Percentiles rank a stretch among this genome's conserved stretches.
Conservation (phyloP, 2,888 invertebrate species). For the Drosophila neutralis region DNA sequence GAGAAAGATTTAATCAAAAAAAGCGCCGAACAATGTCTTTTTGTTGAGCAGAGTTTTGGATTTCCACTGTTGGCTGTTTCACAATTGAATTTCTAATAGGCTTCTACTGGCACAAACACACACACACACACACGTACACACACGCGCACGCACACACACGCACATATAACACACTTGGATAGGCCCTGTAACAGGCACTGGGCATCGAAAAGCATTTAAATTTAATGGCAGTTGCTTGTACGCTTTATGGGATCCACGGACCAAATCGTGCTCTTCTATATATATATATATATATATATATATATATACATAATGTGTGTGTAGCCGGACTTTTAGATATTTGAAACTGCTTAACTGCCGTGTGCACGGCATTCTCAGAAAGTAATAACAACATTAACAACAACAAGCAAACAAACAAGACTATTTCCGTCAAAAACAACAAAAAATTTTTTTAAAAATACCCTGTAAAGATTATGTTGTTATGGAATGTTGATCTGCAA, state of each 20-base stretch:
- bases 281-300: neutral
- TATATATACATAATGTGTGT: neutral
- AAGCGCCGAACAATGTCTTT: slow-evolving; percentile 18
- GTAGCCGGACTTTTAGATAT: slow-evolving; percentile 20
- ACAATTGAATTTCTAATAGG: slow-evolving; percentile 78
- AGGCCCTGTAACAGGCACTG: slow-evolving; percentile 29
- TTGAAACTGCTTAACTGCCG: slow-evolving; percentile 47
- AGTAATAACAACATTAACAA: slow-evolving; percentile 18
- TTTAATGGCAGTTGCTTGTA: slow-evolving; percentile 76
- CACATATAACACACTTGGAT: neutral
- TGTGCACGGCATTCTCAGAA: slow-evolving; percentile 56
- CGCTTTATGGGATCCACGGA: slow-evolving; percentile 60
- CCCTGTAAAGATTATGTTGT: neutral
- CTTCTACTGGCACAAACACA: slow-evolving; percentile 28
- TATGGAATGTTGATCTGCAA: neutral
- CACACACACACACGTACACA: slow-evolving; percentile 5
- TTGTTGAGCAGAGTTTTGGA: slow-evolving; percentile 21
- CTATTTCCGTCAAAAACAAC: neutral
- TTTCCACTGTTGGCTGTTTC: slow-evolving; percentile 30
- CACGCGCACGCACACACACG: slow-evolving; percentile 1
- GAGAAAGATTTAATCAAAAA: slow-evolving; percentile 60
- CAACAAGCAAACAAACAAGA: neutral
- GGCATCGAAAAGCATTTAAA: slow-evolving; percentile 78
- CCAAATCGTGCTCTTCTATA: neutral
- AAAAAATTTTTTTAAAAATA: neutral